Conservation (phyloP, 2,113 vertebrate genomes). For the Chloroceryle aenea region DNA sequence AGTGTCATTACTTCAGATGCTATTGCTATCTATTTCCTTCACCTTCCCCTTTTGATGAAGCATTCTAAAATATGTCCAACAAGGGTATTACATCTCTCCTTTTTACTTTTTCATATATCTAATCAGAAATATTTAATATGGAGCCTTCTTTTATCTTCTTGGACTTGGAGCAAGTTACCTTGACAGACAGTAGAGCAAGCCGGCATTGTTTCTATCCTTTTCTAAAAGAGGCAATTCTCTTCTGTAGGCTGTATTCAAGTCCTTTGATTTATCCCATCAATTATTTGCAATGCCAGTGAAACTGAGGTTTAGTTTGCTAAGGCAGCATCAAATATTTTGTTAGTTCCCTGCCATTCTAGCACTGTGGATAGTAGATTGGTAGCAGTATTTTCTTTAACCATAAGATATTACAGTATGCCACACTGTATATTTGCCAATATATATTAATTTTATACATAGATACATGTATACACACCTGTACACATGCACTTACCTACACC, state of each 20-base stretch:
- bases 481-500: not conserved
- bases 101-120: not conserved
- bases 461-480: not conserved
- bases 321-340: not conserved
- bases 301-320: not conserved
- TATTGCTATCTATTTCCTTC: not conserved
- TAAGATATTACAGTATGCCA: not conserved
- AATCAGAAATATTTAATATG: not conserved
- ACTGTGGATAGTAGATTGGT: not conserved
- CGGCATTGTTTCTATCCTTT: not conserved
- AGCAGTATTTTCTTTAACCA: not conserved
- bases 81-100: not conserved
- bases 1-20: not conserved
- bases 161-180: not conserved
- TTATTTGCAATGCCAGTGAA: not conserved
- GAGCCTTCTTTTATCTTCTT: not conserved
- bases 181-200: not conserved
- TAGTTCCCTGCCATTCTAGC: not conserved
- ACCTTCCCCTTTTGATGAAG: not conserved
- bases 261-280: not conserved
- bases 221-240: not conserved
- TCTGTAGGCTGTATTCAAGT: not conserved
- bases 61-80: not conserved
- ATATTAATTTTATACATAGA: not conserved
- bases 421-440: not conserved